Evolutionary conservation across 2,113 vertebrate genomes (phyloP).

Genomic region (Cyphomyrus discorhynchus): DNA sequence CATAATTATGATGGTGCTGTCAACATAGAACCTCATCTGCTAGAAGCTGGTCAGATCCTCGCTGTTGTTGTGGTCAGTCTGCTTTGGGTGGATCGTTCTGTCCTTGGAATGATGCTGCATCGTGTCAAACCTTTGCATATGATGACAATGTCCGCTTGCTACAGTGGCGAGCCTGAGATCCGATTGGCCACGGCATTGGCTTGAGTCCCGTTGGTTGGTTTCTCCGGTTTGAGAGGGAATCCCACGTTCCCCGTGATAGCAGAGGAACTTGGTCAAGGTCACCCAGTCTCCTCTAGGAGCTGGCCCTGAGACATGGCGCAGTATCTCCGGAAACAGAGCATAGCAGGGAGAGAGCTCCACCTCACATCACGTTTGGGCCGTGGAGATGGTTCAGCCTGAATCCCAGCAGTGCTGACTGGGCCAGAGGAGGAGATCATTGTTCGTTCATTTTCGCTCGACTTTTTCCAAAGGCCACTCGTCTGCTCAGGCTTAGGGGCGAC

Average conservation of each 20-base stretch:
- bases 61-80: neutral
- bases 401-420: neutral
- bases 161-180: neutral
- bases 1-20: neutral
- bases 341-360: neutral
- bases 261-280: constrained; percentile 52
- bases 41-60: neutral
- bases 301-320: neutral
- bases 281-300: constrained; percentile 5
- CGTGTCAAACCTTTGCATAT: neutral
- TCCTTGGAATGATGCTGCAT: neutral
- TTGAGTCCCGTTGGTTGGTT: constrained; percentile 17
- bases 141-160: neutral
- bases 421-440: neutral
- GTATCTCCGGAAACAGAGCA: neutral
- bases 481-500: neutral
- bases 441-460: neutral
- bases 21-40: neutral
- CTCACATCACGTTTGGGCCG: neutral
- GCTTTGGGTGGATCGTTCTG: neutral
- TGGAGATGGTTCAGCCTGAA: neutral
- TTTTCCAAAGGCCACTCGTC: neutral
- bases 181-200: neutral
- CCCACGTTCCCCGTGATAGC: constrained; percentile 39
- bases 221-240: neutral